These are phyloP conservation scores for Diadegma fenestrale DNA, from an alignment of 2,888 invertebrate species.

Conservation along the genomic window DNA sequence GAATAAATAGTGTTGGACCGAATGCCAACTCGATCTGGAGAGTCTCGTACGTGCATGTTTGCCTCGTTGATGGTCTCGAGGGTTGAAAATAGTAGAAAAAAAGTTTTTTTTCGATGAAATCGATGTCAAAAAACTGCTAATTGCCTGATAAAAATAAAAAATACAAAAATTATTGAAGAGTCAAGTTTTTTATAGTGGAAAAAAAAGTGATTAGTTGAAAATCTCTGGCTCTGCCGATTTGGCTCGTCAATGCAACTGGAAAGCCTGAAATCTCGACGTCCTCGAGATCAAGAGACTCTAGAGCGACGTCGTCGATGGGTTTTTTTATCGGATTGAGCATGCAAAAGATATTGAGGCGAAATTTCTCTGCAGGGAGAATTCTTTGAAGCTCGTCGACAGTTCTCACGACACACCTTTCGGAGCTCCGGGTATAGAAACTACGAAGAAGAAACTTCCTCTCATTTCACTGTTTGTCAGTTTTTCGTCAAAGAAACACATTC, in stretches of 20 bases:
- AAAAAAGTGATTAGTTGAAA: constrained; percentile 4
- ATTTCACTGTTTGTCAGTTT: constrained; percentile 14
- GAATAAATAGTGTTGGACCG: constrained; percentile 38
- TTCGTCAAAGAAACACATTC: constrained; percentile 49
- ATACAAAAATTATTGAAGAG: not conserved
- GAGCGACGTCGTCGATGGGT: constrained; percentile 9
- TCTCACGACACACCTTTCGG: no score
- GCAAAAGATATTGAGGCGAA: constrained; percentile 57
- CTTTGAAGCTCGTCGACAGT: constrained; percentile 67
- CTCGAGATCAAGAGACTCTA: constrained; percentile 53
- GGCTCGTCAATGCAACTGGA: constrained; percentile 24
- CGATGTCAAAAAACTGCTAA: no score
- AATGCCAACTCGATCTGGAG: constrained; percentile 32
- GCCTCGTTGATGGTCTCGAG: not conserved
- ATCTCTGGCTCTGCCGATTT: not conserved
- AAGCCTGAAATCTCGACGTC: constrained; percentile 16
- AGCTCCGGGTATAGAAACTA: not conserved
- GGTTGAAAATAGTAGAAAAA: not conserved
- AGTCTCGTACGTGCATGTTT: not conserved
- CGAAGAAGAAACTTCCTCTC: constrained; percentile 47
- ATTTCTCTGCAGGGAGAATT: constrained; percentile 53
- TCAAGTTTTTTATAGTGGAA: not conserved
- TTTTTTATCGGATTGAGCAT: constrained; percentile 22
- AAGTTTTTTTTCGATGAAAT: not conserved
- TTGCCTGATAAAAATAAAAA: no score